These are phyloP conservation scores for Lacerta viridis DNA, from an alignment of 2,797 vertebrate genomes.

Conservation along the genomic window DNA sequence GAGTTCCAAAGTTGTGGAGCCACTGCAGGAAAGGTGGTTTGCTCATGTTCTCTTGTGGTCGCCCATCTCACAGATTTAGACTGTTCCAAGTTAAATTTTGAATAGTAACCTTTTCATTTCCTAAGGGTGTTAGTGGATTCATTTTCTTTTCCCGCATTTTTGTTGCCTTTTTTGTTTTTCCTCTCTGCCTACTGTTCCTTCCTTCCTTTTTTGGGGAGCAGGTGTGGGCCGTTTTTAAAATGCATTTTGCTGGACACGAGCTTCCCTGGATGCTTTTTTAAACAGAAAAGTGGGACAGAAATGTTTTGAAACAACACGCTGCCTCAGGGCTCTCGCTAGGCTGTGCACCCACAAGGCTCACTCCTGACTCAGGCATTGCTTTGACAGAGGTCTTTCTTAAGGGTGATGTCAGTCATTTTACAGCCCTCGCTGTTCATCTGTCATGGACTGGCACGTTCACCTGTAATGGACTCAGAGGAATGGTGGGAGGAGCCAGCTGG, in stretches of 20 bases:
- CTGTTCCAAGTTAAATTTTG: neutral
- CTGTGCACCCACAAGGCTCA: constrained; percentile 18
- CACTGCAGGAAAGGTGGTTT: no score
- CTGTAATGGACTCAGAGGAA: no score
- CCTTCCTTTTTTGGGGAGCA: neutral
- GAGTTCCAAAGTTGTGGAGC: no score
- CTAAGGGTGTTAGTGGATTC: neutral
- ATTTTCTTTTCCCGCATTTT: neutral
- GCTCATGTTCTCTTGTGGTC: no score
- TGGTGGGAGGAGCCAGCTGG: no score
- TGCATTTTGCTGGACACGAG: no score
- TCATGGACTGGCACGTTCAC: no score
- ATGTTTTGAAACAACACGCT: neutral
- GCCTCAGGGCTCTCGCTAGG: neutral
- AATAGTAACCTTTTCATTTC: neutral
- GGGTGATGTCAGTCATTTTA: constrained; percentile 45
- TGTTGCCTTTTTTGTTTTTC: neutral
- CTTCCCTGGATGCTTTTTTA: no score
- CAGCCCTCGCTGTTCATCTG: constrained; percentile 50
- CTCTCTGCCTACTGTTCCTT: neutral
- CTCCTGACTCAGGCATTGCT: no score
- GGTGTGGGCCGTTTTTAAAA: neutral
- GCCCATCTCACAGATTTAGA: neutral
- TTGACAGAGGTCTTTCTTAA: neutral
- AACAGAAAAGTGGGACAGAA: no score